A percentile compares a stretch with the other conserved stretches of the same genome.
These are phyloP conservation scores for Leucoraja erinaceus DNA, from an alignment of 2,113 vertebrate genomes.

Conservation along the genomic window DNA sequence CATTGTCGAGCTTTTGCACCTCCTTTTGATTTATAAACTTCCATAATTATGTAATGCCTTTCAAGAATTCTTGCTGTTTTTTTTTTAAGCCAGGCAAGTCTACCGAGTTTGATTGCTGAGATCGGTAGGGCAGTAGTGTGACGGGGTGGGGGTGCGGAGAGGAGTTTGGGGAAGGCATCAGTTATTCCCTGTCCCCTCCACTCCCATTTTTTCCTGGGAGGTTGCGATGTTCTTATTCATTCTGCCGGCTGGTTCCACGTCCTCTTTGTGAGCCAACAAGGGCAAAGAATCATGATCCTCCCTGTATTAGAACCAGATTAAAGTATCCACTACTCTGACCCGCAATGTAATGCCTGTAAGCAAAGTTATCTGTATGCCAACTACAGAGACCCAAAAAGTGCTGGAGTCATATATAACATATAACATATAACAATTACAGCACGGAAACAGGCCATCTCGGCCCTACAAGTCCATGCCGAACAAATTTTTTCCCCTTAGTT, in stretches of 20 bases:
- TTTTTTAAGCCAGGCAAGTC: background rate
- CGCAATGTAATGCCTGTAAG: background rate
- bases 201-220: background rate
- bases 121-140: background rate
- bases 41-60: conserved; percentile 26
- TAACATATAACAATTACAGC: no score
- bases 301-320: background rate
- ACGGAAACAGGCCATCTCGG: no score
- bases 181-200: background rate
- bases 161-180: no score
- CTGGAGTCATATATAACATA: background rate
- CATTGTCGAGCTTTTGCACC: background rate
- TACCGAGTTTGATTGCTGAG: background rate
- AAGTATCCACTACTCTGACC: background rate
- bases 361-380: background rate
- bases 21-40: background rate
- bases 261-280: background rate
- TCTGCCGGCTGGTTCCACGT: no score
- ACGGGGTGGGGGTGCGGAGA: no score
- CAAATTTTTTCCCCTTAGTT: no score
- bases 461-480: no score
- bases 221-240: background rate
- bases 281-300: background rate
- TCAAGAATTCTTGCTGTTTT: background rate
- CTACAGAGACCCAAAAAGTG: background rate